These are phyloP conservation scores for Poecilia gillii DNA, from an alignment of 2,797 vertebrate species.

Conservation along the genomic window DNA sequence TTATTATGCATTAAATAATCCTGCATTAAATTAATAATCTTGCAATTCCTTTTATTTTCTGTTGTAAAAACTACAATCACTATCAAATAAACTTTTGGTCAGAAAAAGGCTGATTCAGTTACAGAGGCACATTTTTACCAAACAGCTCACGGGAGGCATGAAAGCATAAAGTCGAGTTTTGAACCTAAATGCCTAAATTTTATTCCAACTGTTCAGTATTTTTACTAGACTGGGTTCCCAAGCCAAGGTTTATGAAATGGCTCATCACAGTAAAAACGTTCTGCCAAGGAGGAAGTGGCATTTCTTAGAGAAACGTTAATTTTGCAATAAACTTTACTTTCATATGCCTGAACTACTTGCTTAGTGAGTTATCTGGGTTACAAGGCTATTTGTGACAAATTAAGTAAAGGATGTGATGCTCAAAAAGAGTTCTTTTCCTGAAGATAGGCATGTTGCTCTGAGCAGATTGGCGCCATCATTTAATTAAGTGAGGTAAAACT, in stretches of 20 bases:
- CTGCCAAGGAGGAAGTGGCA: neutral
- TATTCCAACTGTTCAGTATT: neutral
- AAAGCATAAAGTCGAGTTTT: neutral
- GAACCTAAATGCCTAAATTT: neutral
- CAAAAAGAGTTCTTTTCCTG: neutral
- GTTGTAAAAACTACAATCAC: neutral
- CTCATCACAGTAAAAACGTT: neutral
- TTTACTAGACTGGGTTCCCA: neutral
- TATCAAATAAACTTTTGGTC: neutral
- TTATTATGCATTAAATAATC: too few relatives aligned
- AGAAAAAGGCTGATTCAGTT: neutral
- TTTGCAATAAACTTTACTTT: constrained; percentile 9
- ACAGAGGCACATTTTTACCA: neutral
- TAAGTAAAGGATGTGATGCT: constrained; percentile 1
- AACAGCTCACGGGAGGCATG: neutral
- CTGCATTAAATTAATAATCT: neutral
- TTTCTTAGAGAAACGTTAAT: neutral
- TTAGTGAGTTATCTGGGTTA: neutral
- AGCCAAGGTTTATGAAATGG: neutral
- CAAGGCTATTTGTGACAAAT: constrained; percentile 18
- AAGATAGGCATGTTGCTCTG: neutral
- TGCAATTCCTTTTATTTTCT: neutral
- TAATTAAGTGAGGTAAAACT: neutral
- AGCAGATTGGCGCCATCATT: neutral
- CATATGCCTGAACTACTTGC: constrained; percentile 8